Evolutionary conservation across 1,140 invertebrate genomes (phyloP).

Genomic region (Calephelis nemesis): DNA sequence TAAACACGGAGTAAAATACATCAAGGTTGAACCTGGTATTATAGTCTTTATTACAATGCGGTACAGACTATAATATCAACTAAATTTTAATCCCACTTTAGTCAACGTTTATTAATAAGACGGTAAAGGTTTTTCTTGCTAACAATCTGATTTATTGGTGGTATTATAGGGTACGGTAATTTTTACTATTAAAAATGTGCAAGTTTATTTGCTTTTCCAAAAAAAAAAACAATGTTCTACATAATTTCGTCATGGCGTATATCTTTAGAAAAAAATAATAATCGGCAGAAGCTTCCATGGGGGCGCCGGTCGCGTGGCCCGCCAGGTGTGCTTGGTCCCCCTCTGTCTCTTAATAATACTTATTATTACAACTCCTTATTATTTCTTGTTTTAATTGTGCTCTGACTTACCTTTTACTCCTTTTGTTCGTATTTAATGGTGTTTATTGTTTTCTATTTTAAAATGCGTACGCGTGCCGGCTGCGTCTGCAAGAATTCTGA

Average conservation of each 20-base stretch:
- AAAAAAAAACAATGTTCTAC: not conserved
- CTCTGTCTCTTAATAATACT: conserved; percentile 72
- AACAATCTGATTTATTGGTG: too few relatives aligned
- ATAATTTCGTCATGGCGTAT: not conserved
- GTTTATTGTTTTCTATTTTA: conserved; percentile 72
- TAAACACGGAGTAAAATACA: too few relatives aligned
- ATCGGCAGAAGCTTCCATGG: conserved; percentile 47
- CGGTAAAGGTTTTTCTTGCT: too few relatives aligned
- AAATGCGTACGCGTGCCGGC: conserved; percentile 67
- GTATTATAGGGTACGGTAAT: too few relatives aligned
- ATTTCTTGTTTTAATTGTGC: conserved; percentile 78
- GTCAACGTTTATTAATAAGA: too few relatives aligned
- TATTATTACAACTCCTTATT: conserved; percentile 77
- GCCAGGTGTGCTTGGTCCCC: conserved; percentile 59
- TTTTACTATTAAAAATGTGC: too few relatives aligned
- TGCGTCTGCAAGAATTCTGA: conserved; percentile 36
- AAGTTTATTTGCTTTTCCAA: not conserved
- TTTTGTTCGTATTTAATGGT: conserved; percentile 76
- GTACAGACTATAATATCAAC: too few relatives aligned
- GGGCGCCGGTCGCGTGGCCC: conserved; percentile 52
- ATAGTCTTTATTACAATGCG: too few relatives aligned
- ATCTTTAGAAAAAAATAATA: conserved; percentile 44
- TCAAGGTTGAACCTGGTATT: too few relatives aligned
- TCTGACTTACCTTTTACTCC: conserved; percentile 74
- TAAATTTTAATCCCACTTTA: too few relatives aligned